Evolutionary conservation across 2,113 vertebrate genomes (phyloP).

Genomic region (Hippotragus niger): DNA sequence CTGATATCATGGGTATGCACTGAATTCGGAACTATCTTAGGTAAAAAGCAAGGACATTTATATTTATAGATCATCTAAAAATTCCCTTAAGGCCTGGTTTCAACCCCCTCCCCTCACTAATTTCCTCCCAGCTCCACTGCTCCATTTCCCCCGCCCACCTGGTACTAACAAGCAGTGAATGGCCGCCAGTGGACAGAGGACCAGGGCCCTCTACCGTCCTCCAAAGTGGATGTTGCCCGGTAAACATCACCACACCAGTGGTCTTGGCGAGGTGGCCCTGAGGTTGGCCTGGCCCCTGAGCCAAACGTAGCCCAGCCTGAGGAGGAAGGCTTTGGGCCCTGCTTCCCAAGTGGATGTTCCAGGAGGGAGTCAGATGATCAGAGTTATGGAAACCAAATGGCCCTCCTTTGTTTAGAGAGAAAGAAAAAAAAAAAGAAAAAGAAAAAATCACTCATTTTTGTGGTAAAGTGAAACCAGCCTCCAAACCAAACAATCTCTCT

Average conservation of each 20-base stretch:
- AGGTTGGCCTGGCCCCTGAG: not conserved
- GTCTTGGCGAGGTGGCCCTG: not conserved
- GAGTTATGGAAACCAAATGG: slow-evolving; percentile 78
- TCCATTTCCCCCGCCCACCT: not conserved
- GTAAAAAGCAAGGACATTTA: not conserved
- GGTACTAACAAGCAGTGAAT: not conserved
- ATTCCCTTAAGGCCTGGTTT: not conserved
- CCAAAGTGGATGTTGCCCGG: not conserved
- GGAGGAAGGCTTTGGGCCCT: slow-evolving; percentile 40
- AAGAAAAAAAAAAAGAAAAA: slow-evolving; percentile 9
- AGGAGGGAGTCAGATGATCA: slow-evolving; percentile 77
- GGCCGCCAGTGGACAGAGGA: not conserved
- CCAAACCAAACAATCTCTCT: slow-evolving; percentile 69
- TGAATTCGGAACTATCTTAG: slow-evolving; percentile 4
- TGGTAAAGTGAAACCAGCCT: slow-evolving; percentile 70
- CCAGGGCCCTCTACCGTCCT: not conserved
- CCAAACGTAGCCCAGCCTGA: not conserved
- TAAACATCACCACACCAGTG: not conserved
- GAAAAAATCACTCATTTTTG: slow-evolving; percentile 72
- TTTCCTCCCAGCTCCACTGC: not conserved
- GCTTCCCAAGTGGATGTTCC: slow-evolving; percentile 68
- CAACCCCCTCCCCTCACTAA: not conserved
- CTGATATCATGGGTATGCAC: not conserved
- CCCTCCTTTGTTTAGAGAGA: slow-evolving; percentile 74
- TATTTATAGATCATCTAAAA: slow-evolving; percentile 15